These are phyloP conservation scores for Cydia amplana DNA, from an alignment of 1,140 invertebrate genomes.

Conservation along the genomic window DNA sequence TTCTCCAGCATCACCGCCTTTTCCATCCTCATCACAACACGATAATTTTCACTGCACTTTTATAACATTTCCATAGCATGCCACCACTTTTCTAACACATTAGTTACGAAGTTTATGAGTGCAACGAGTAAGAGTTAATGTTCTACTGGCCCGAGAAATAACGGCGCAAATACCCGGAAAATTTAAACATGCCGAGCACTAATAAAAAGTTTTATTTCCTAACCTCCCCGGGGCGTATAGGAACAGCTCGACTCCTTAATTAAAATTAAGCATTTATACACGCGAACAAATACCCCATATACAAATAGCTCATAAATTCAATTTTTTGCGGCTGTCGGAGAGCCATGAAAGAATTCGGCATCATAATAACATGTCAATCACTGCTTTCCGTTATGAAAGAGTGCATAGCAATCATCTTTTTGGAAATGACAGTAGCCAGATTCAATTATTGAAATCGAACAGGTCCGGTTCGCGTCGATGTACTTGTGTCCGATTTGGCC, in stretches of 20 bases:
- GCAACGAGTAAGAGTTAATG: not conserved
- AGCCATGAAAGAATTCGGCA: not conserved
- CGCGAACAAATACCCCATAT: conserved; percentile 18
- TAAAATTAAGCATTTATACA: conserved; percentile 13
- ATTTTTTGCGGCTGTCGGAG: not conserved
- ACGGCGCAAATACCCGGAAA: not conserved
- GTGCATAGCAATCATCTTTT: conserved; percentile 32
- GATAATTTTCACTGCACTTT: conserved; percentile 10
- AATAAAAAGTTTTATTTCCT: conserved; percentile 30
- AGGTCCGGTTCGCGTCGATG: conserved; percentile 2
- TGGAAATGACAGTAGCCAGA: conserved; percentile 14
- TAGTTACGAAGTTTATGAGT: not conserved
- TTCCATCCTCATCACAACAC: conserved; percentile 67
- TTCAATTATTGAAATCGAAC: conserved; percentile 21
- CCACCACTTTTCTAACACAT: not conserved
- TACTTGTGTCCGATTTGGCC: not conserved
- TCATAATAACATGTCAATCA: conserved; percentile 27
- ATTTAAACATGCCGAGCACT: not conserved
- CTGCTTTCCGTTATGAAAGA: conserved; percentile 26
- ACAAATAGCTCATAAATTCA: not conserved
- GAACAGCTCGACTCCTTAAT: conserved; percentile 1
- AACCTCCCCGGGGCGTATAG: conserved; percentile 17
- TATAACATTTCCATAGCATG: not conserved
- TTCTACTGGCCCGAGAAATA: not conserved
- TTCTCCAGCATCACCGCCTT: conserved; percentile 65